Conservation (phyloP, 2,113 vertebrate genomes). For the Perca schrenkii region DNA sequence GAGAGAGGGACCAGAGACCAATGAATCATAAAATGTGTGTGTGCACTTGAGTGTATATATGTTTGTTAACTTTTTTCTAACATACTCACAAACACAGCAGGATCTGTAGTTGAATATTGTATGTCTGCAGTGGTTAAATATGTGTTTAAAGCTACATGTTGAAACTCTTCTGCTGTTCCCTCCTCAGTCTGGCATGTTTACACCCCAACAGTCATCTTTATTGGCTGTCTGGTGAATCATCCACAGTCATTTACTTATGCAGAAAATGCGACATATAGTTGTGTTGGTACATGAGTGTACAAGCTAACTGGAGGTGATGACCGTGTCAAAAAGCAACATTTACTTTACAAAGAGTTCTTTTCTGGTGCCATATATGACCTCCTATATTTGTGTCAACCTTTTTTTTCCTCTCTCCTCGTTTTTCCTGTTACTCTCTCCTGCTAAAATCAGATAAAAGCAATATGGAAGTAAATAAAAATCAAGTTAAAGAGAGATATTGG, state of each 20-base stretch:
- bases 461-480: no score
- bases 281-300: background rate
- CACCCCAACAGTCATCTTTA: background rate
- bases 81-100: background rate
- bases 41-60: background rate
- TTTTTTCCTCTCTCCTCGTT: background rate
- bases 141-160: background rate
- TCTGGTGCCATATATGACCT: background rate
- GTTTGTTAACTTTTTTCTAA: conserved; percentile 4
- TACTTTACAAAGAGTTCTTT: background rate
- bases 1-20: conserved; percentile 31
- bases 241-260: no score
- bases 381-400: background rate
- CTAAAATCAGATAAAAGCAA: no score
- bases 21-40: conserved; percentile 45
- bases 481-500: background rate
- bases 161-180: background rate
- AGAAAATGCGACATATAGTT: background rate
- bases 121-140: background rate
- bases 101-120: background rate
- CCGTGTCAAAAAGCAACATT: background rate
- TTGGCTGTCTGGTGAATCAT: background rate
- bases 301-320: background rate
- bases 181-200: background rate
- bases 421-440: no score